Percentiles rank a stretch among this genome's conserved stretches.
phyloP scores from a whole-genome alignment of 2,888 invertebrate genomes.

The Chamaedrilus cognettii region DNA sequence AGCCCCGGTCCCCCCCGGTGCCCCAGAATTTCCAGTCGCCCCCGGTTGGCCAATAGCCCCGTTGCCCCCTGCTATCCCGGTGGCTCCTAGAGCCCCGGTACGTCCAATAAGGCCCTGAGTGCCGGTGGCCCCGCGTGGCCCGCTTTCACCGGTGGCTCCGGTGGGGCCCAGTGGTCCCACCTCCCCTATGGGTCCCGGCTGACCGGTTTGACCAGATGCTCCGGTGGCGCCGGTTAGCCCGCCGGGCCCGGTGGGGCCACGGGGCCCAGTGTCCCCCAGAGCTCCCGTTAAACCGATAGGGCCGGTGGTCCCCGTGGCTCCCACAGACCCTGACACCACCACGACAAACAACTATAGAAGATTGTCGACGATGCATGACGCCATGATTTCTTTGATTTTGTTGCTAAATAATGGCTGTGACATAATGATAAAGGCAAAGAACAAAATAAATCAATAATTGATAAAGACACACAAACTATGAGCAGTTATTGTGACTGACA shows the following conservation, averaged over 20 bases:
- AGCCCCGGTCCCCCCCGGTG: constrained; percentile 8
- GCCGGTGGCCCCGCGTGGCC: constrained; percentile 22
- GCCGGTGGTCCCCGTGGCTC: constrained; percentile 26
- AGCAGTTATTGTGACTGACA: too few species aligned
- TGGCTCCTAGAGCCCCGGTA: constrained; percentile 26
- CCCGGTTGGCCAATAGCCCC: constrained; percentile 14
- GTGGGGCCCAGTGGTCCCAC: constrained; percentile 19
- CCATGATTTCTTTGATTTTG: too few species aligned
- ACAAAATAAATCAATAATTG: too few species aligned
- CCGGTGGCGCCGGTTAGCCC: constrained; percentile 24
- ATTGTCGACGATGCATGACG: too few species aligned
- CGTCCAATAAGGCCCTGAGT: constrained; percentile 26
- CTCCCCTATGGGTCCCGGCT: constrained; percentile 22
- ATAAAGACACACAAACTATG: too few species aligned
- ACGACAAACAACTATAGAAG: too few species aligned
- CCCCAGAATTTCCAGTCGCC: constrained; percentile 12
- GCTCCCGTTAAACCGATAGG: constrained; percentile 26
- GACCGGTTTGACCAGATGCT: constrained; percentile 26
- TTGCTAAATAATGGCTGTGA: too few species aligned
- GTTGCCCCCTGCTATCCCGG: constrained; percentile 11
- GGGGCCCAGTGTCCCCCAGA: constrained; percentile 24
- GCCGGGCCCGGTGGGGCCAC: constrained; percentile 22
- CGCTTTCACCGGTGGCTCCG: constrained; percentile 29
- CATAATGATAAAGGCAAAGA: too few species aligned
- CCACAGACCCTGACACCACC: constrained; percentile 31